phyloP scores from a whole-genome alignment of 2,797 vertebrate species.

The Megalops cyprinoides region DNA sequence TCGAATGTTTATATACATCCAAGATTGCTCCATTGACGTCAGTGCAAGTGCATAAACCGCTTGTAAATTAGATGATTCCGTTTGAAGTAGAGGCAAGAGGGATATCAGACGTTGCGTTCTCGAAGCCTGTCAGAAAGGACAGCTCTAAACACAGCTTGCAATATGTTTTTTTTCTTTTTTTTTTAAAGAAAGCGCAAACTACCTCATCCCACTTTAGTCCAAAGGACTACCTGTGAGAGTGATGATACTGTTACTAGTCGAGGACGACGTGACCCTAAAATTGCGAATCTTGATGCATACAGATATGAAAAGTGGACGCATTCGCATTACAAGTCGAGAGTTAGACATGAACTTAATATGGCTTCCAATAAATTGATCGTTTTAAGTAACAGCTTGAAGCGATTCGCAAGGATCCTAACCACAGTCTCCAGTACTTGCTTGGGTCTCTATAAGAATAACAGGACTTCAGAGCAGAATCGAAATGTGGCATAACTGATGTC shows the following conservation, averaged over 20 bases:
- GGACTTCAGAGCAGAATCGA: neutral
- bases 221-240: neutral
- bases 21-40: constrained; percentile 80
- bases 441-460: neutral
- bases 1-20: constrained; percentile 77
- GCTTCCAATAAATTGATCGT: neutral
- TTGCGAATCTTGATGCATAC: neutral
- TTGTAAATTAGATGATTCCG: constrained; percentile 65
- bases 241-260: neutral
- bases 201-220: constrained; percentile 10
- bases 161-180: constrained; percentile 18
- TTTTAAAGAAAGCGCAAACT: constrained; percentile 18
- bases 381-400: neutral
- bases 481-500: constrained; percentile 27
- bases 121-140: neutral
- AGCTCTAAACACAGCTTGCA: constrained; percentile 3
- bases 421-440: neutral
- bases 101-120: constrained; percentile 40
- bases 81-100: constrained; percentile 41
- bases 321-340: neutral
- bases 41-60: constrained; percentile 66
- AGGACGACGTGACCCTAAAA: neutral
- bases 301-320: neutral
- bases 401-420: neutral
- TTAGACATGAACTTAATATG: neutral